Percentiles rank a stretch among this genome's conserved stretches.
phyloP scores from a whole-genome alignment of 2,113 vertebrate genomes.

The Chionodraco myersi region DNA sequence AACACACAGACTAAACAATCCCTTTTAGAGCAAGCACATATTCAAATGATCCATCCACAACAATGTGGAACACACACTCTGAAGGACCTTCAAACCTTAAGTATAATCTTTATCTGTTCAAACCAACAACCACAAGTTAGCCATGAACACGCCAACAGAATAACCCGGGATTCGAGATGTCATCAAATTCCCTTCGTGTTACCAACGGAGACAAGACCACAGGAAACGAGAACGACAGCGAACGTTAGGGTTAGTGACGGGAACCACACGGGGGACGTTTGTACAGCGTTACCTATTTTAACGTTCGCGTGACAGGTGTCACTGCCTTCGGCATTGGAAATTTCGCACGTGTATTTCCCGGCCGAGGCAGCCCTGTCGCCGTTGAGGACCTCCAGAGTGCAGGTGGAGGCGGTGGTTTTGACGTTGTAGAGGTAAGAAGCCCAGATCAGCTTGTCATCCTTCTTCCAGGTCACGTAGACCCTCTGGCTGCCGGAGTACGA shows the following conservation, averaged over 20 bases:
- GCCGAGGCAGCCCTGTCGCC: conserved; percentile 78
- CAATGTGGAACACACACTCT: neutral
- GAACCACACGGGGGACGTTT: neutral
- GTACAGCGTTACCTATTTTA: conserved; percentile 75
- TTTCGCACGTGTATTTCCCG: conserved; percentile 89
- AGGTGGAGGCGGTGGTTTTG: conserved; percentile 81
- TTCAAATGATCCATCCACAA: neutral
- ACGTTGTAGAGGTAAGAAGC: conserved; percentile 77
- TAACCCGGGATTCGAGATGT: neutral
- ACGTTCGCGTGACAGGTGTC: conserved; percentile 88
- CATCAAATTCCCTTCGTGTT: neutral
- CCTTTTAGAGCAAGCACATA: neutral
- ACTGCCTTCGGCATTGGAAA: conserved; percentile 87
- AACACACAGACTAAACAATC: neutral
- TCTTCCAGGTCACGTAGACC: conserved; percentile 86
- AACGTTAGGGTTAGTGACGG: neutral
- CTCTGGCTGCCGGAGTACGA: conserved; percentile 84
- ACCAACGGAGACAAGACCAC: neutral
- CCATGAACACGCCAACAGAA: neutral
- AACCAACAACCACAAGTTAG: neutral
- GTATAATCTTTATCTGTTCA: neutral
- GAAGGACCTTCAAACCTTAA: neutral
- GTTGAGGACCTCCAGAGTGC: conserved; percentile 86
- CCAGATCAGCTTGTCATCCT: conserved; percentile 87
- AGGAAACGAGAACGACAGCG: neutral